A percentile compares a stretch with the other conserved stretches of the same genome.
These are phyloP conservation scores for Globicephala melas DNA, from an alignment of 2,113 vertebrate genomes.

Conservation along the genomic window DNA sequence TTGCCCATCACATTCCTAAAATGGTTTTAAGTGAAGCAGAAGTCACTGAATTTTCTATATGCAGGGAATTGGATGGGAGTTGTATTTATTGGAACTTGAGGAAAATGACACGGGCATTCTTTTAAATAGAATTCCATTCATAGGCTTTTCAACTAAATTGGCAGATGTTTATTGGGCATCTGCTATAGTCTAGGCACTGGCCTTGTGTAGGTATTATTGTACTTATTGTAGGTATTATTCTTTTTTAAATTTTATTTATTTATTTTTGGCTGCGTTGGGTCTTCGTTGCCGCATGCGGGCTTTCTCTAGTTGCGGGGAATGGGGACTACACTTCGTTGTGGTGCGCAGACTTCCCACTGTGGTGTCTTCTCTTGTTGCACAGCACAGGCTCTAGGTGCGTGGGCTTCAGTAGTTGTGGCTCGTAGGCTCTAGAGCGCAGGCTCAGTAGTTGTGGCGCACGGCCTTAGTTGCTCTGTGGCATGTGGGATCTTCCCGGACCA, in stretches of 20 bases:
- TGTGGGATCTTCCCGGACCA: no score
- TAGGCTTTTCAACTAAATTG: neutral
- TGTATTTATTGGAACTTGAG: neutral
- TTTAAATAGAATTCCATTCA: constrained; percentile 6
- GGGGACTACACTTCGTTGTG: no score
- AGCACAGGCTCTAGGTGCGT: no score
- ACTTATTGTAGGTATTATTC: neutral
- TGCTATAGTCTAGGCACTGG: neutral
- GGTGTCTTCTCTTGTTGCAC: no score
- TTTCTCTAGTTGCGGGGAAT: no score
- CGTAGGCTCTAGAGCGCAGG: no score
- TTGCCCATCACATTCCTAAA: neutral
- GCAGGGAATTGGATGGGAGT: neutral
- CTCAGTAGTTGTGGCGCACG: no score
- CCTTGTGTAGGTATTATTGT: neutral
- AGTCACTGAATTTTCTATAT: neutral
- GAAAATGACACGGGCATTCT: neutral
- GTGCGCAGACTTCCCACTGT: no score
- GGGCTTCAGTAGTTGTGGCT: no score
- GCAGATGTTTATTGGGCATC: neutral
- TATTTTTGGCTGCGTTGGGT: no score
- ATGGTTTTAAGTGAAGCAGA: neutral
- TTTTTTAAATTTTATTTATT: neutral
- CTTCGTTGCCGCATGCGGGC: no score
- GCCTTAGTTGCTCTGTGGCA: no score